Conservation (phyloP, 2,797 vertebrate species). For the Melanotaenia boesemani region DNA sequence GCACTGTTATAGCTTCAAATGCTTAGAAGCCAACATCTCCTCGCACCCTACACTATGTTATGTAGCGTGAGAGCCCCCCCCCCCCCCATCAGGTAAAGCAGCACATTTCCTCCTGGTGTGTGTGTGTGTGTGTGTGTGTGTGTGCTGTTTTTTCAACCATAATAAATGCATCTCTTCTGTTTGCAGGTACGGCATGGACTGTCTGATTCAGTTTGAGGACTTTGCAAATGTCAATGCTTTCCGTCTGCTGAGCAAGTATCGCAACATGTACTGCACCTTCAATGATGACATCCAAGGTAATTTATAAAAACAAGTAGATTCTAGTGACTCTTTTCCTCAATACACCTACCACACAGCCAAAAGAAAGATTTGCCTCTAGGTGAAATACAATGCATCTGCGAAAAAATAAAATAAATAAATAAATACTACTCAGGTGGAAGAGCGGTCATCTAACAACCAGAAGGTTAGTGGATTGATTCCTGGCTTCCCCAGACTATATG, state of each 20-base stretch:
- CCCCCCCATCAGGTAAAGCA: slow-evolving; percentile 42
- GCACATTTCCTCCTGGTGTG: not conserved
- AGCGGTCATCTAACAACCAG: too few species aligned
- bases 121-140: not conserved
- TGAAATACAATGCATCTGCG: too few species aligned
- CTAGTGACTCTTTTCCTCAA: not conserved
- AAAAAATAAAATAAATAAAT: too few species aligned
- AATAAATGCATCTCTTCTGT: slow-evolving; percentile 27
- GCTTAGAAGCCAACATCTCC: not conserved
- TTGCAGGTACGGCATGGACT: slow-evolving; percentile 87
- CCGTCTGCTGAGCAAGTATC: slow-evolving; percentile 93
- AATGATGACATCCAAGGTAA: slow-evolving; percentile 99
- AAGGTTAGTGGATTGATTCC: too few species aligned
- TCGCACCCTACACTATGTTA: not conserved
- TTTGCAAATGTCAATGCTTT: slow-evolving; percentile 97
- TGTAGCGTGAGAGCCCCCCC: slow-evolving; percentile 46
- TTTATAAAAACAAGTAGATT: not conserved
- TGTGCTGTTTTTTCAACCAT: not conserved
- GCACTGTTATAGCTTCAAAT: not conserved
- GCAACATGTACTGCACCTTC: slow-evolving; percentile 95
- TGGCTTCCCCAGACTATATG: too few species aligned
- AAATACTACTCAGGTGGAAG: too few species aligned
- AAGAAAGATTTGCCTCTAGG: too few species aligned
- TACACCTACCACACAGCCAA: too few species aligned
- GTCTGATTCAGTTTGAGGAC: slow-evolving; percentile 98